phyloP scores from a whole-genome alignment of 2,888 invertebrate species.

The Drosophila kanekoi region DNA sequence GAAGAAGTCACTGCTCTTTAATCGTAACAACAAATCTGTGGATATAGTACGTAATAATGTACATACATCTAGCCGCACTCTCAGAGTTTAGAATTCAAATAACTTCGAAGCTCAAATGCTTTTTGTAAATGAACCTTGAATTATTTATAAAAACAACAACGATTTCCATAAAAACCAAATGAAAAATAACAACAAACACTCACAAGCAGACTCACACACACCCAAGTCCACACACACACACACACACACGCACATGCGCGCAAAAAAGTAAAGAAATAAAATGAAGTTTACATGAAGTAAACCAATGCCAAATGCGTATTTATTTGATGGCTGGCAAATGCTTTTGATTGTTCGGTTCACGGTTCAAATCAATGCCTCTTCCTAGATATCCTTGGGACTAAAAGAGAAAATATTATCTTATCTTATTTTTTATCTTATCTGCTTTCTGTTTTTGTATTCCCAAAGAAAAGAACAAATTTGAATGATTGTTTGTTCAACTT shows the following conservation, averaged over 20 bases:
- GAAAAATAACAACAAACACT: constrained; percentile 4
- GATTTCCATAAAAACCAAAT: constrained; percentile 6
- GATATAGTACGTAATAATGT: constrained; percentile 23
- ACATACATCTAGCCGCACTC: constrained; percentile 33
- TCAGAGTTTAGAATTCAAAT: constrained; percentile 18
- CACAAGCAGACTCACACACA: constrained; percentile 8
- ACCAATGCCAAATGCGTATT: constrained; percentile 20
- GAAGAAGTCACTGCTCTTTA: constrained; percentile 5
- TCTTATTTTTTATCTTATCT: no score
- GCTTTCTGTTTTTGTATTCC: no score
- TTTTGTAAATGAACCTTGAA: constrained; percentile 33
- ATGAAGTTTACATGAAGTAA: constrained; percentile 38
- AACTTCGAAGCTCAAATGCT: constrained; percentile 30
- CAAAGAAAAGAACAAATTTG: background rate
- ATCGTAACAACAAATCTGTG: constrained; percentile 9
- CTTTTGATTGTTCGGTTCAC: no score
- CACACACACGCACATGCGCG: constrained; percentile 1
- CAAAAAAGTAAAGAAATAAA: constrained; percentile 40
- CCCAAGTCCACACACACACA: constrained; percentile 9
- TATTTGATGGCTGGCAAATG: background rate
- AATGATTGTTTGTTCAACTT: constrained; percentile 31
- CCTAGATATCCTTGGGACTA: no score
- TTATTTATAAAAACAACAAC: constrained; percentile 7
- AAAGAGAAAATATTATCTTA: no score
- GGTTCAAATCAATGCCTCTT: no score